phyloP scores from a whole-genome alignment of 2,797 vertebrate species.

The Yasuhikotakia modesta region DNA sequence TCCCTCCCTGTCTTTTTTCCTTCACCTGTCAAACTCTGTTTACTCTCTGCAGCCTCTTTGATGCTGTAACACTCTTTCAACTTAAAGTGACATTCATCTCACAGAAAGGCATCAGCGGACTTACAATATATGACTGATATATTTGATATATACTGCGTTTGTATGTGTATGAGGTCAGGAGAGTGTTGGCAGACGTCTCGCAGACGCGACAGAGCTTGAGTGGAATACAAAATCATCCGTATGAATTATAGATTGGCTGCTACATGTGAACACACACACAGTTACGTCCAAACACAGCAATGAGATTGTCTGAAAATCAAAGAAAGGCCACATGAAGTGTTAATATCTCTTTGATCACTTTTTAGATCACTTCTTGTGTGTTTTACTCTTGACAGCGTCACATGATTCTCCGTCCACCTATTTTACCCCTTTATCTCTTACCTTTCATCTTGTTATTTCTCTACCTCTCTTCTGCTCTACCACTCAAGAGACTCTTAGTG shows the following conservation, averaged over 20 bases:
- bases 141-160: slow-evolving; percentile 24
- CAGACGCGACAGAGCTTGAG: slow-evolving; percentile 60
- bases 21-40: no score
- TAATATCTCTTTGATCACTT: slow-evolving; percentile 45
- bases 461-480: not conserved
- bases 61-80: not conserved
- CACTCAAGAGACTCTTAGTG: slow-evolving; percentile 8
- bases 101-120: slow-evolving; percentile 5
- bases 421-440: slow-evolving; percentile 14
- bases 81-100: slow-evolving; percentile 51
- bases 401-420: not conserved
- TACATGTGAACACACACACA: slow-evolving; percentile 28
- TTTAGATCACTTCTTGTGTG: not conserved
- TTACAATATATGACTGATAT: slow-evolving; percentile 30
- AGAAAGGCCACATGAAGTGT: slow-evolving; percentile 25
- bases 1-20: not conserved
- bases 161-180: slow-evolving; percentile 31
- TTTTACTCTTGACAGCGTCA: slow-evolving; percentile 32
- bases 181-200: slow-evolving; percentile 37
- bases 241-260: slow-evolving; percentile 66
- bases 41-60: slow-evolving; percentile 15
- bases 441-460: slow-evolving; percentile 37
- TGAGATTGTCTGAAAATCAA: slow-evolving; percentile 1
- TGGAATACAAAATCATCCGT: slow-evolving; percentile 64
- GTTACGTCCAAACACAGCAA: slow-evolving; percentile 21